Evolutionary conservation across 2,888 invertebrate genomes (phyloP).

Genomic region (Marasmarcha lunaedactyla): DNA sequence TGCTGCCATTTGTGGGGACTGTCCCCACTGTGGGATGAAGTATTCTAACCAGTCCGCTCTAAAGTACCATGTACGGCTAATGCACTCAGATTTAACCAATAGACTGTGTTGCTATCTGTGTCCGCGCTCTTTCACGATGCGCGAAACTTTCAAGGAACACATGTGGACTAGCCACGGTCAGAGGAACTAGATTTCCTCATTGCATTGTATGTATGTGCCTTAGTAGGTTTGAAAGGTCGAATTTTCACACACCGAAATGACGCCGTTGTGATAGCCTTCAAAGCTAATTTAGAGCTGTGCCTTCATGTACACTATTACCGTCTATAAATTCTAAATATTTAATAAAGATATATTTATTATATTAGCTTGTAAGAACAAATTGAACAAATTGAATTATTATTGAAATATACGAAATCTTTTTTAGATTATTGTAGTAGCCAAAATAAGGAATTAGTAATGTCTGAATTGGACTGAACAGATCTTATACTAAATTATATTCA

Average conservation of each 20-base stretch:
- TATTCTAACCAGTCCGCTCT: constrained; percentile 78
- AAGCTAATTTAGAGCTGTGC: not conserved
- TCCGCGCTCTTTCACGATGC: constrained; percentile 76
- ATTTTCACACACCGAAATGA: no score
- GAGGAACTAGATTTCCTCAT: constrained; percentile 56
- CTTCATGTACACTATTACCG: not conserved
- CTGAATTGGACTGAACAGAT: no score
- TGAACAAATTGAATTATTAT: no score
- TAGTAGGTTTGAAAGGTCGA: constrained; percentile 18
- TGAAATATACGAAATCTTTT: no score
- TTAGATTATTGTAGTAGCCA: no score
- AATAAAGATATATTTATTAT: not conserved
- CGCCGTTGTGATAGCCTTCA: no score
- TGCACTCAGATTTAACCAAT: constrained; percentile 77
- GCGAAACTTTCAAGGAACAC: constrained; percentile 77
- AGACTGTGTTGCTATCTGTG: constrained; percentile 77
- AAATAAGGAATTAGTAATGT: no score
- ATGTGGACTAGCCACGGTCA: constrained; percentile 77
- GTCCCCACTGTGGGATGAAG: constrained; percentile 77
- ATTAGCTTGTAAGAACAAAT: no score
- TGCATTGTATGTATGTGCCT: constrained; percentile 36
- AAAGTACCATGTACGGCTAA: constrained; percentile 76
- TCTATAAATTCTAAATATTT: constrained; percentile 1
- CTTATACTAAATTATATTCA: no score
- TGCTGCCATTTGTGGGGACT: constrained; percentile 71